Evolutionary conservation across 2,888 invertebrate genomes (phyloP).

Genomic region (Hirtodrosophila alboralis): DNA sequence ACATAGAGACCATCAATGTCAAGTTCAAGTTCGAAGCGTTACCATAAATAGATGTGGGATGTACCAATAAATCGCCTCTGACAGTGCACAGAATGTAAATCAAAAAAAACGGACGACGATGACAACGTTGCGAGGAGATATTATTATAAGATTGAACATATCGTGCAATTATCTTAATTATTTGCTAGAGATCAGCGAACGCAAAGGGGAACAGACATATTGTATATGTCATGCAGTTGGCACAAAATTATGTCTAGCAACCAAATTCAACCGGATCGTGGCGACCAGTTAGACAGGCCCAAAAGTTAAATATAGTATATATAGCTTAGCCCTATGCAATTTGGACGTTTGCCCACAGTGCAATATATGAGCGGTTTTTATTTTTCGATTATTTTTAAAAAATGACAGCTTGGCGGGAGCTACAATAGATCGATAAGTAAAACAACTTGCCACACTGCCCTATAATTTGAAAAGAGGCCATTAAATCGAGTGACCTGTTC

Average conservation of each 20-base stretch:
- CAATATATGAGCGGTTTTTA: conserved; percentile 30
- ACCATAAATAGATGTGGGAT: conserved; percentile 32
- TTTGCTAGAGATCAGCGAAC: conserved; percentile 30
- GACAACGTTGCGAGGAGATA: conserved; percentile 6
- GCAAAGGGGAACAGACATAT: background rate
- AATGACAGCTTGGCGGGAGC: conserved; percentile 35
- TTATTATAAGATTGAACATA: conserved; percentile 12
- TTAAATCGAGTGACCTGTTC: conserved; percentile 34
- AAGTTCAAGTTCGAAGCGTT: conserved; percentile 64
- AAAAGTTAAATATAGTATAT: conserved; percentile 30
- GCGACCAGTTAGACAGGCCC: conserved; percentile 22
- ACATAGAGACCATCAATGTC: conserved; percentile 38
- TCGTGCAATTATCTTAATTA: conserved; percentile 66
- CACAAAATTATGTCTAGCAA: conserved; percentile 47
- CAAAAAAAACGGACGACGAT: conserved; percentile 42
- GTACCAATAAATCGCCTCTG: conserved; percentile 52
- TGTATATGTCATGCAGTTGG: conserved; percentile 40
- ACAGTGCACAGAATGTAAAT: conserved; percentile 33
- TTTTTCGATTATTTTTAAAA: too few species aligned
- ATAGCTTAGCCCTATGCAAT: conserved; percentile 58
- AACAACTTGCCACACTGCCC: conserved; percentile 3
- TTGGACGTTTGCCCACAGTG: conserved; percentile 67
- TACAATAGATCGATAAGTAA: conserved; percentile 36
- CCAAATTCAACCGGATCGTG: conserved; percentile 66
- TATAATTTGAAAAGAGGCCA: conserved; percentile 37